Percentiles rank a stretch among this genome's conserved stretches.
These are phyloP conservation scores for Hippocampus abdominalis DNA, from an alignment of 2,113 vertebrate genomes.

Conservation along the genomic window DNA sequence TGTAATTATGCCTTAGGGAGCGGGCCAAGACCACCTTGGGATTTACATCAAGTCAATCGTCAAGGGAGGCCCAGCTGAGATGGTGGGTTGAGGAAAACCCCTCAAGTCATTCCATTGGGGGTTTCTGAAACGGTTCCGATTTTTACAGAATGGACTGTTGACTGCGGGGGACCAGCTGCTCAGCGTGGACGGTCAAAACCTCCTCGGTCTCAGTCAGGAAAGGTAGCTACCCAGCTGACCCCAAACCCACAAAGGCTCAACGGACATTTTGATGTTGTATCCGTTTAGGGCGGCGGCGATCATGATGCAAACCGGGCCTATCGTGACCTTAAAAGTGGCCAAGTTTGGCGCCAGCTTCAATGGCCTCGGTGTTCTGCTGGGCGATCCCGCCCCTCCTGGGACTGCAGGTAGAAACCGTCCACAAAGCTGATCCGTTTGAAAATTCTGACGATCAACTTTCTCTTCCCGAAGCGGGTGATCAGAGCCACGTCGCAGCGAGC, in stretches of 20 bases:
- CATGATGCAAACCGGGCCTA: conserved; percentile 86
- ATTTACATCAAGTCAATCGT: conserved; percentile 94
- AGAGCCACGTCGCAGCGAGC: conserved; percentile 68
- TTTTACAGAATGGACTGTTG: conserved; percentile 78
- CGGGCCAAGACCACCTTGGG: conserved; percentile 83
- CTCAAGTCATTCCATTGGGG: neutral
- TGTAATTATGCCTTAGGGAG: conserved; percentile 71
- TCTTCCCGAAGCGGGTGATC: conserved; percentile 56
- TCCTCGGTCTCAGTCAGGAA: conserved; percentile 88
- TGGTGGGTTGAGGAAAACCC: conserved; percentile 66
- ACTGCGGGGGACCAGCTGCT: conserved; percentile 89
- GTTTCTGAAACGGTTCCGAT: neutral
- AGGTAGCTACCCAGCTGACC: conserved; percentile 68
- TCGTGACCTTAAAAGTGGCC: conserved; percentile 85
- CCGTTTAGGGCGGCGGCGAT: conserved; percentile 85
- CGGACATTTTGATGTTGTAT: neutral
- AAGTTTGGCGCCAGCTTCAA: conserved; percentile 87
- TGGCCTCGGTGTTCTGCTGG: conserved; percentile 82
- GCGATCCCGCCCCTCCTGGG: conserved; percentile 73
- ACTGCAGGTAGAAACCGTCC: conserved; percentile 67
- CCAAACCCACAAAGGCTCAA: neutral
- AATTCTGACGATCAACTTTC: neutral
- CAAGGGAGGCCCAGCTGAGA: conserved; percentile 85
- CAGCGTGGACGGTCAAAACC: conserved; percentile 85
- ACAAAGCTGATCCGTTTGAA: neutral